Percentiles rank a stretch among this genome's conserved stretches.
Evolutionary conservation across 2,888 invertebrate genomes (phyloP).

Genomic region (Dicranocentrus wangi): DNA sequence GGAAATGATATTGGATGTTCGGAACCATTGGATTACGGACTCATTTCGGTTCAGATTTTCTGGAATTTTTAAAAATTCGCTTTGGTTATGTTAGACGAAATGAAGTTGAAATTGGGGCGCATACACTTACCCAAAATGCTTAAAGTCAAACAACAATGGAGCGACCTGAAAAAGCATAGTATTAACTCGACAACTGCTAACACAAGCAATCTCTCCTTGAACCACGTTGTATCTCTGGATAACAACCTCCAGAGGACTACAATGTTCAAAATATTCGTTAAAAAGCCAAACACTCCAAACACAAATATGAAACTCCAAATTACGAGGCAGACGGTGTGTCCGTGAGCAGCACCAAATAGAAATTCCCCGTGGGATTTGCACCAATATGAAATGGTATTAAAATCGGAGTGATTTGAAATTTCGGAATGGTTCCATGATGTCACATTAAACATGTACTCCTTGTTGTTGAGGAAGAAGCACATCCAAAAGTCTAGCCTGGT

Average conservation of each 20-base stretch:
- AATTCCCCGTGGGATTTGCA: slow-evolving; percentile 31
- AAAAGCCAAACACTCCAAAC: slow-evolving; percentile 22
- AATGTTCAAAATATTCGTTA: slow-evolving; percentile 18
- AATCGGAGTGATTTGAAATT: neutral
- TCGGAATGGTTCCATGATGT: neutral
- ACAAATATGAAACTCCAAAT: slow-evolving; percentile 1
- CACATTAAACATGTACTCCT: neutral
- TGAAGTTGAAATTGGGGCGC: too few species aligned
- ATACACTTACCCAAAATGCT: slow-evolving; percentile 36
- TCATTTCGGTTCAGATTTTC: slow-evolving; percentile 40
- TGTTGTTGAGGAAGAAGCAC: slow-evolving; percentile 40
- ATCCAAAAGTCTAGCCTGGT: slow-evolving; percentile 53
- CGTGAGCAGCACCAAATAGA: neutral
- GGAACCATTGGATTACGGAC: slow-evolving; percentile 21
- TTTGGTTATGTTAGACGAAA: neutral
- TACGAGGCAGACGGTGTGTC: slow-evolving; percentile 14
- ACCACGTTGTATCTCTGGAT: neutral
- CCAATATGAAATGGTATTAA: neutral
- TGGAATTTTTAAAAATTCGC: neutral
- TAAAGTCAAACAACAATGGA: slow-evolving; percentile 14
- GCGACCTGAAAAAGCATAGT: slow-evolving; percentile 11
- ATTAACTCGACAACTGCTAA: slow-evolving; percentile 35
- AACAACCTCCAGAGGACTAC: neutral
- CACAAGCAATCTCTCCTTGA: slow-evolving; percentile 31
- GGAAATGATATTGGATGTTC: slow-evolving; percentile 24